phyloP scores from a whole-genome alignment of 2,888 invertebrate genomes.

The Pasiphila rectangulata region DNA sequence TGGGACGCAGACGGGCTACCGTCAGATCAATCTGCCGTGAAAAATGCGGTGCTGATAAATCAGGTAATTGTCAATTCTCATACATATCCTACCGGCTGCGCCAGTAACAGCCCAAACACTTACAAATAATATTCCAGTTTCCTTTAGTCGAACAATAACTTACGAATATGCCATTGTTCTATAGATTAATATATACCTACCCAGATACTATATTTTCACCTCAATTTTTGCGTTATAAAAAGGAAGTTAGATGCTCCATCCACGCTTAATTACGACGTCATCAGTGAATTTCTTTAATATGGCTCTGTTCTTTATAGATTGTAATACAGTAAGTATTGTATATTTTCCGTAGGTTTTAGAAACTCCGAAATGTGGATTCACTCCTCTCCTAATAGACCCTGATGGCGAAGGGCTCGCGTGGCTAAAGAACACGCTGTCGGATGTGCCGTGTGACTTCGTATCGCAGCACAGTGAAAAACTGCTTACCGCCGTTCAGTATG shows the following conservation, averaged over 20 bases:
- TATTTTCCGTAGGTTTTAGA: constrained; percentile 44
- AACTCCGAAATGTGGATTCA: constrained; percentile 73
- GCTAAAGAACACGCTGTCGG: constrained; percentile 85
- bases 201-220: no score
- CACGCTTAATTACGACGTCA: no score
- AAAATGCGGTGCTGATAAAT: constrained; percentile 90
- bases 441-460: constrained; percentile 86
- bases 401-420: constrained; percentile 91
- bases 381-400: constrained; percentile 94
- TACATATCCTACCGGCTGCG: not conserved
- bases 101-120: no score
- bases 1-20: constrained; percentile 94
- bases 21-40: constrained; percentile 87
- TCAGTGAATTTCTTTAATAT: no score
- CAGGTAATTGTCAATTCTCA: constrained; percentile 74
- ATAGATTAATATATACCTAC: no score
- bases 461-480: constrained; percentile 89
- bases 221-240: no score
- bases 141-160: no score
- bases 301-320: no score
- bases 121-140: no score
- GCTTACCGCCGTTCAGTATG: constrained; percentile 86
- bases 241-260: no score
- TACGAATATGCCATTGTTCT: no score
- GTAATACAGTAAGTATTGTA: not conserved